phyloP scores from a whole-genome alignment of 2,797 vertebrate genomes.

The Brachyalestes nurse region DNA sequence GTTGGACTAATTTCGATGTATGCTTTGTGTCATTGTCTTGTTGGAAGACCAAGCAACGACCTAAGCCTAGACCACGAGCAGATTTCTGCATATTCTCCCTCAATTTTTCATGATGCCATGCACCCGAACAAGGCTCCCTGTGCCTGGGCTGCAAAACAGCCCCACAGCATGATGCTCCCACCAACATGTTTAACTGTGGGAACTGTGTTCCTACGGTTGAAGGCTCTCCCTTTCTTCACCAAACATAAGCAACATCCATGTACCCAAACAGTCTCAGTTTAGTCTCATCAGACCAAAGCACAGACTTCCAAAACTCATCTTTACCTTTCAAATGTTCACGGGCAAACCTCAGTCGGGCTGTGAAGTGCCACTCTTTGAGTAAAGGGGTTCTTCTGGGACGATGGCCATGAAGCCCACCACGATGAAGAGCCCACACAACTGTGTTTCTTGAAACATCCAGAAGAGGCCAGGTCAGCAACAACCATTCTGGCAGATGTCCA shows the following conservation, averaged over 20 bases:
- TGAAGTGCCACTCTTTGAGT: neutral
- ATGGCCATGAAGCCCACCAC: neutral
- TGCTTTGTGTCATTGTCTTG: neutral
- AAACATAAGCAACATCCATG: neutral
- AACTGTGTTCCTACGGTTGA: neutral
- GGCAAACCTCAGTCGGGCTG: neutral
- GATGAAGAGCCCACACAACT: neutral
- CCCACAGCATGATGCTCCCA: neutral
- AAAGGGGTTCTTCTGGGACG: neutral
- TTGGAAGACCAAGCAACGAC: too few relatives aligned
- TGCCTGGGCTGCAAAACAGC: too few relatives aligned
- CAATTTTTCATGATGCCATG: neutral
- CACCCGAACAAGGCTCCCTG: neutral
- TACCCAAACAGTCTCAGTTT: neutral
- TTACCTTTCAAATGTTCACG: neutral
- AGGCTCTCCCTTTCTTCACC: neutral
- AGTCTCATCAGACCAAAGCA: neutral
- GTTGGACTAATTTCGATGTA: neutral
- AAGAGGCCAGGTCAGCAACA: neutral
- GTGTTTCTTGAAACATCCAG: neutral
- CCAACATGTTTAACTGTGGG: neutral
- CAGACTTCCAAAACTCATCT: neutral
- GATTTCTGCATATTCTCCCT: neutral
- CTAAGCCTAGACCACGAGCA: neutral
- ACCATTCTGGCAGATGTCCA: neutral